Conservation (phyloP, 2,797 vertebrate species). For the Tolypeutes matacus region DNA sequence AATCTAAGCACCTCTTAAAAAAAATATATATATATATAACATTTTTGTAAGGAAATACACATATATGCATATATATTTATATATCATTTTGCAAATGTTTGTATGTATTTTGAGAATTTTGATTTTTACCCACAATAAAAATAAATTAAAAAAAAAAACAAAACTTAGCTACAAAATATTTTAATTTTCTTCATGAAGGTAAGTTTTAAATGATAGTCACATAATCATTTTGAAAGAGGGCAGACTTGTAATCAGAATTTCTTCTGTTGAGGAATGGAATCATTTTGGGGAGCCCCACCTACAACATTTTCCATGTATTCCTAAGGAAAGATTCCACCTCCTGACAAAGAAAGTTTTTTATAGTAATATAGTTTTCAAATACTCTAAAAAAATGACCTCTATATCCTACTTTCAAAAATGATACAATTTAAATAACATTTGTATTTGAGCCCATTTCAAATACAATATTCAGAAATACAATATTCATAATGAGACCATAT, state of each 20-base stretch:
- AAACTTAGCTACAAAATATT: neutral
- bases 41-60: too few species aligned
- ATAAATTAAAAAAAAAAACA: too few species aligned
- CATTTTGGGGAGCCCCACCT: neutral
- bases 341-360: slow-evolving; percentile 55
- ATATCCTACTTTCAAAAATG: neutral
- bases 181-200: neutral
- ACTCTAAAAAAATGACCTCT: slow-evolving; percentile 32
- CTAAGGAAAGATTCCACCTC: slow-evolving; percentile 26
- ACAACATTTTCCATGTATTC: neutral
- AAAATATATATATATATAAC: too few species aligned
- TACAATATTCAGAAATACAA: neutral
- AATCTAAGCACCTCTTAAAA: too few species aligned
- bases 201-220: neutral
- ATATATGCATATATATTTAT: too few species aligned
- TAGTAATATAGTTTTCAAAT: slow-evolving; percentile 52
- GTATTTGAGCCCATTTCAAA: neutral
- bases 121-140: too few species aligned
- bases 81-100: too few species aligned
- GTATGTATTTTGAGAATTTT: too few species aligned
- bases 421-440: neutral
- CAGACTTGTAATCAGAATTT: neutral
- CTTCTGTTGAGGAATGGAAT: slow-evolving; percentile 50
- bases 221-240: slow-evolving; percentile 8
- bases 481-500: neutral